Evolutionary conservation across 2,113 vertebrate genomes (phyloP).

Genomic region (Miniopterus natalensis): DNA sequence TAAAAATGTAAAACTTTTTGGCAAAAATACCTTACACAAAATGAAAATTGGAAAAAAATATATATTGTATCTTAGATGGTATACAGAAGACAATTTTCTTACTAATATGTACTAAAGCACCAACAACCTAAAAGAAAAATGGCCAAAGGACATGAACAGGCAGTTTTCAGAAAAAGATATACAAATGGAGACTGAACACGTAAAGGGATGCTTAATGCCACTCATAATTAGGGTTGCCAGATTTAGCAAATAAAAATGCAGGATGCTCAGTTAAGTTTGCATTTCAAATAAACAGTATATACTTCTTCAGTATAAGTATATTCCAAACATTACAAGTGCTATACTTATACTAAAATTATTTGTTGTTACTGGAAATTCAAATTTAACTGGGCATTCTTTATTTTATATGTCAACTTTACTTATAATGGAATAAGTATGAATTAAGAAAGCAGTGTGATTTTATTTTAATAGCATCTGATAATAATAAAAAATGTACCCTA

Average conservation of each 20-base stretch:
- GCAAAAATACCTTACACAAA: background rate
- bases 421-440: background rate
- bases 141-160: background rate
- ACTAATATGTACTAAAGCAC: background rate
- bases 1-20: background rate
- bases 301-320: background rate
- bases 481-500: background rate
- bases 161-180: background rate
- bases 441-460: background rate
- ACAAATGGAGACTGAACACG: background rate
- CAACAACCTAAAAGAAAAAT: background rate
- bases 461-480: background rate
- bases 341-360: background rate
- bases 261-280: background rate
- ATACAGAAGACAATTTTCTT: background rate
- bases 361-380: background rate
- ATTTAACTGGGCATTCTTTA: background rate
- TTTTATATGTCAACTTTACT: background rate
- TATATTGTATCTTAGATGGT: background rate
- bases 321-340: background rate
- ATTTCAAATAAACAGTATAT: conserved; percentile 11
- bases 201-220: background rate
- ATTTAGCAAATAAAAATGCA: conserved; percentile 22
- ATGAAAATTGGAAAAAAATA: background rate
- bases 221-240: background rate